Evolutionary conservation across 2,888 invertebrate species (phyloP), one percentile per base, ranked within the genome.

Genomic region (Drosophila eohydei): DNA sequence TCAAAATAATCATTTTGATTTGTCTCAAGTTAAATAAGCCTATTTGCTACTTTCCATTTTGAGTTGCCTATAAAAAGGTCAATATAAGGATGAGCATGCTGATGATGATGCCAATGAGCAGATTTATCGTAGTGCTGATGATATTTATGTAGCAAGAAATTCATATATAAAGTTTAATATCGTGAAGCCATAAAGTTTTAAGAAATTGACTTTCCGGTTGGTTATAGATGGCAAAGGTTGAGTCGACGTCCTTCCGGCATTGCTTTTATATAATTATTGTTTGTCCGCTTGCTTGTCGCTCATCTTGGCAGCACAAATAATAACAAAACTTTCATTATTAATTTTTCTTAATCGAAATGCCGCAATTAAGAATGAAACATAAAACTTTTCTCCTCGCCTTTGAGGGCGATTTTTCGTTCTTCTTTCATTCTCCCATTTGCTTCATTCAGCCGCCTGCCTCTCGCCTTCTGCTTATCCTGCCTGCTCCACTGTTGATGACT

Each of bases 261-360:
- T 16, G 56, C 41, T 59, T 77, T 78, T 68, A 60, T 69, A 68
- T 74, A 67, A 57, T 58, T 46, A 66, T 70, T 48, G 28, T 51
- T 59, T 34, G 38, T 54, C 40, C 34, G 34, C 54, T 50, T 43
- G 26, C 44, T 73, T 32, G 36, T 56, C 50, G 54, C 30, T 66
- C 66, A 54, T 55, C 54, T 75, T 59, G 32, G 44, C 50, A 65
- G 74, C 72, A 54, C 71, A 82, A 78, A 85, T 83, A 83, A 85
- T 78, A 85, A 78, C 62, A 75, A 82, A 87, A 86, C 81, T 86
- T 86, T 86, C 80, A 78, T 88, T 88, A 85, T 88, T 83, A 78
- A 85, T 88, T 88, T 85, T 88, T 80, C 86, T 85, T 88, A 88
- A 88, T 86, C 88, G 88, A 88, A 88, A 88, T 83, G 83, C 81